Evolutionary conservation across 2,113 vertebrate genomes (phyloP), one percentile per base, ranked within the genome.

Genomic region (Xiphophorus maculatus): DNA sequence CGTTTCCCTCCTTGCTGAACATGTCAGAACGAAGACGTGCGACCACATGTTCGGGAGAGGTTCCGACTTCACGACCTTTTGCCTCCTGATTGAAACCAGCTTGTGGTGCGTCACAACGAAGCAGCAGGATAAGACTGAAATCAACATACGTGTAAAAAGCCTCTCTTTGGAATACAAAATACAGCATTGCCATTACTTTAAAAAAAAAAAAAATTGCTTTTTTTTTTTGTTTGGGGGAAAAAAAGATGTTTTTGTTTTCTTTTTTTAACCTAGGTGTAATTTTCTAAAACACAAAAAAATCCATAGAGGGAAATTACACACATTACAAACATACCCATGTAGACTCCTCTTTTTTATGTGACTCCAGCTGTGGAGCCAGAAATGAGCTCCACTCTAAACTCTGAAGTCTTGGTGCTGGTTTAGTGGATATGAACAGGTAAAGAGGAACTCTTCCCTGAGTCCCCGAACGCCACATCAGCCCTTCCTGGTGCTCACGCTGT

Each of bases 31-130:
- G 97, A 98, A 94, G 98, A 99, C 89, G 98, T 99, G 86, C 95
- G 98, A 78, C 98, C 98, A 80, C 97, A 99, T 79, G 98, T 99
- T 93, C 94, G 97, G 91, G 97, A 98, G 93, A 95, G 96, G 90
- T 99, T 99, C 94, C 97, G 98, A 76, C 96, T 99, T 95, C 98
- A 99, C 85, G 97, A 99, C 94, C 94, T 99, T 90, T 95, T 99
- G 92, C 98, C 98, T 80, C 97, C 98, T 3, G 98, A 99, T 74
- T 99, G 97, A 97, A 84, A 68, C 73, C 2, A 22, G 33, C 37
- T 12, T 13, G 22, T 62, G 14, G 63, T 37, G 37, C 76, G 69
- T 82, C 73, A 68, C 54, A 71, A 76, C 29, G 61, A 87, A 79
- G 88, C 82, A 69, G 71, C 89, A 70, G 67, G 70, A 79, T 84